A percentile compares a stretch with the other conserved stretches of the same genome.
phyloP scores from a whole-genome alignment of 2,797 vertebrate species.

The Adelosebastes latens region DNA sequence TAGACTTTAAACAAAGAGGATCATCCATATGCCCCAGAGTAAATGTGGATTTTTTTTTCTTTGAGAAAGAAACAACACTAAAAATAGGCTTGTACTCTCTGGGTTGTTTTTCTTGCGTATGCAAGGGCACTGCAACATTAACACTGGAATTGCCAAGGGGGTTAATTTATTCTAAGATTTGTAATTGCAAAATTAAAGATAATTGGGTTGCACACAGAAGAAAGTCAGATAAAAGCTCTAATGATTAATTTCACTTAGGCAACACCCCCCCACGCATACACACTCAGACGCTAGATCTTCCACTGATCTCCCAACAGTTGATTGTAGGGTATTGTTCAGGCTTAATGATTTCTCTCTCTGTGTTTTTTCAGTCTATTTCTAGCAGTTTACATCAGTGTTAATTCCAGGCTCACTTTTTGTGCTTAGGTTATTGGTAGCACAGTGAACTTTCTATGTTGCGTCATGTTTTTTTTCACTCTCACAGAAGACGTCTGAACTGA shows the following conservation, averaged over 20 bases:
- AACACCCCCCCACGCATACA: conserved; percentile 34
- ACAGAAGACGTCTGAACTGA: conserved; percentile 59
- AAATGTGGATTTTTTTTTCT: conserved; percentile 48
- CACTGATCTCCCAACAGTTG: conserved; percentile 54
- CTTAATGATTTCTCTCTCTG: conserved; percentile 64
- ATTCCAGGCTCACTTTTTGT: conserved; percentile 50
- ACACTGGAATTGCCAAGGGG: conserved; percentile 75
- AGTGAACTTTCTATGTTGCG: conserved; percentile 62
- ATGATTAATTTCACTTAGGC: conserved; percentile 79
- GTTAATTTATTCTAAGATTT: conserved; percentile 74
- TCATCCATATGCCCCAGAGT: conserved; percentile 78
- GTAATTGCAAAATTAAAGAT: conserved; percentile 81
- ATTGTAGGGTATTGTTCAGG: conserved; percentile 67
- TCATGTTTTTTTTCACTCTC: conserved; percentile 56
- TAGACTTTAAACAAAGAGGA: conserved; percentile 80
- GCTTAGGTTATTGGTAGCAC: conserved; percentile 29
- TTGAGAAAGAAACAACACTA: conserved; percentile 53
- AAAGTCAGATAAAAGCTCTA: conserved; percentile 78
- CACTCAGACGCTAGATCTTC: conserved; percentile 42
- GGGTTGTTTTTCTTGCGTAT: conserved; percentile 62
- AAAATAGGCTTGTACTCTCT: conserved; percentile 65
- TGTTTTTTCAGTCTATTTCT: conserved; percentile 73
- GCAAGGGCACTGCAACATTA: conserved; percentile 75
- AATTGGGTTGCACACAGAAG: conserved; percentile 77
- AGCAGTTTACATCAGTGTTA: conserved; percentile 69